Evolutionary conservation across 2,888 invertebrate species (phyloP), one percentile per base, ranked within the genome.

Genomic region (Cetonia aurata): DNA sequence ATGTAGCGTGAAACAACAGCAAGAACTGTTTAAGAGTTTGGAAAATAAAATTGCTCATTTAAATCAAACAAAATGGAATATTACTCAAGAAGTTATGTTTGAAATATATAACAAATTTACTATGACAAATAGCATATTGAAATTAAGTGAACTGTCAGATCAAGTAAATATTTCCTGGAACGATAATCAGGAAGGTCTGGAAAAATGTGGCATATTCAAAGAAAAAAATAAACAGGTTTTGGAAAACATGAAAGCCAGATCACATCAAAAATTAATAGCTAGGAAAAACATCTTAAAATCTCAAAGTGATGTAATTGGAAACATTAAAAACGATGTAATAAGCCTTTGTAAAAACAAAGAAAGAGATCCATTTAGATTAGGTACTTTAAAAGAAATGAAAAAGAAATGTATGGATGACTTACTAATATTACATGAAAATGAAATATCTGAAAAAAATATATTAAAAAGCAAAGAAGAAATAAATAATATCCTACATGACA

Each of bases 71-170:
- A 62, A 48, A 9, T 62, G 15, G 6, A 48, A 62, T 10, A 48
- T 33, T 33, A 42, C 62, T 50, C 10, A 62, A 9, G 31, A 48
- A 3, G 13, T 62, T 6, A 62, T 48, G 33, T 48, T 48, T 31
- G 62, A 62, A 48, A 31, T 62, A n/a, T 15, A 48, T 48, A 48
- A 62, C 48, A 62, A 62, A 48, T 62, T 31, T 48, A 48, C 15
- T 44, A n/a, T 48, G 25, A 33, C 48, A 46, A 46, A 48, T 33
- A 33, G 48, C 31, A 46, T 62, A 48, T 31, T 48, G 6, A 25
- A 42, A 48, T 48, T 62, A 15, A 48, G 48, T 3, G 33, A 48
- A 48, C 9, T 48, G 15, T 62, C 62, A 12, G 33, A 62, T 48
- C 33, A 62, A 48, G 48, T 62, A 15, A 33, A 48, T 33, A 13